Base-by-base conservation (phyloP, 2,888 invertebrate genomes). In the Lordiphosa andalusiaca region DNA sequence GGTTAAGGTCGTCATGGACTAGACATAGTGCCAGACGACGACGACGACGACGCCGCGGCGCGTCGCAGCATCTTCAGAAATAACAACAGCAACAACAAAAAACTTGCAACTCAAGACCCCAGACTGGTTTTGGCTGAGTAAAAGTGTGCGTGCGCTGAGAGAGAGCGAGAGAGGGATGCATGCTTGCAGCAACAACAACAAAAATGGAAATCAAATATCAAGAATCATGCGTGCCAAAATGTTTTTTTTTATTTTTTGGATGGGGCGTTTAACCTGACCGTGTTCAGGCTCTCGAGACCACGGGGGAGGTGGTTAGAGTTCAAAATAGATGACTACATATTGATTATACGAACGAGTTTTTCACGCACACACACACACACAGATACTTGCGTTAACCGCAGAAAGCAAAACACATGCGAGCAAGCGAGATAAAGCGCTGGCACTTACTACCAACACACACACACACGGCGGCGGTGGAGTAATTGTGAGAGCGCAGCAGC, bases 331-430 rank as follows among this genome's bases (percentile, higher is more conserved):
- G 83, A 66, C 75, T 71, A 82, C 80, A 75, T 77, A 82, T 82
- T 77, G 83, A 77, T 77, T 77, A 75, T 72, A 77, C 67, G 80
- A 77, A 82, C 76, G 69, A 60, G 76, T 77, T 82, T 82, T 59
- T 55, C 52, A 52, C 49, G 61, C 44, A 47, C 33, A 57, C 25
- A 48, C 13, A 40, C 25, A 33, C 35, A 25, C 25, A n/a, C 19
- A 35, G 6, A 6, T 48, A 6, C 30, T 33, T 38, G 6, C 33
- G 10, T 50, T 40, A 47, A 55, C 52, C 60, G 30, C 60, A 59
- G 55, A 44, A 23, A 36, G 47, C 42, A 35, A 64, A 54, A 64
- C 16, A 33, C 33, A 49, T 59, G 44, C 23, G 48, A 61, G 67
- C 51, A 41, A 37, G 51, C 49, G 50, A 69, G 64, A 75, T 66